Conservation (phyloP, 2,113 vertebrate species). For the Athene cunicularia region DNA sequence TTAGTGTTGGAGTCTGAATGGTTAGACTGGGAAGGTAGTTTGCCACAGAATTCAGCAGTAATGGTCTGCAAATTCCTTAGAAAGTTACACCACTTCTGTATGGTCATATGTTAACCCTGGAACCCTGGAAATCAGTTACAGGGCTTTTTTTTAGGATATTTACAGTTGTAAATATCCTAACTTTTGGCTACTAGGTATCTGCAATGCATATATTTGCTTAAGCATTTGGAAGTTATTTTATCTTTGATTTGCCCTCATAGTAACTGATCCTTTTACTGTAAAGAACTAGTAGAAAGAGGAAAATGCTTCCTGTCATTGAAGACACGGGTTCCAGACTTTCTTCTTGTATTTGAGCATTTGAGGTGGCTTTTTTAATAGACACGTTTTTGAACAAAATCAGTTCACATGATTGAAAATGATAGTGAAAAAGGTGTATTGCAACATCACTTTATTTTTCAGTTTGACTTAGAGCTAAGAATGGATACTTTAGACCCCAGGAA, state of each 20-base stretch:
- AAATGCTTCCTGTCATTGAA: not conserved
- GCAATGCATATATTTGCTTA: not conserved
- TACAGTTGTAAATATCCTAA: not conserved
- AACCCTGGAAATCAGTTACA: not conserved
- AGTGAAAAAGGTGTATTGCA: not conserved
- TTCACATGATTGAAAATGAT: not conserved
- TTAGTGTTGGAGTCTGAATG: not conserved
- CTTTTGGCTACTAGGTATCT: not conserved
- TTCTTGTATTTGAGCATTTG: not conserved
- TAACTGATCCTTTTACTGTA: not conserved
- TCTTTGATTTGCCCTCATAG: not conserved
- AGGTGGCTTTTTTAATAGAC: not conserved
- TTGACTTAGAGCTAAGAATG: not conserved
- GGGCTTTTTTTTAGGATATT: not conserved
- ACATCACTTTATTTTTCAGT: not conserved
- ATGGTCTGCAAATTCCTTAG: not conserved
- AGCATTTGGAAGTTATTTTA: not conserved
- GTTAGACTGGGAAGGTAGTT: not conserved
- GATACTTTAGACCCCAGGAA: not conserved
- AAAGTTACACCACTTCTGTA: fast-evolving
- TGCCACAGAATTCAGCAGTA: not conserved
- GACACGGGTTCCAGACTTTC: not conserved
- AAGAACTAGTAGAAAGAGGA: not conserved
- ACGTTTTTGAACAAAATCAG: not conserved
- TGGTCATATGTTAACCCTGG: fast-evolving